Evolutionary conservation across 2,888 invertebrate genomes (phyloP).

Genomic region (Onthophagus sagittarius): DNA sequence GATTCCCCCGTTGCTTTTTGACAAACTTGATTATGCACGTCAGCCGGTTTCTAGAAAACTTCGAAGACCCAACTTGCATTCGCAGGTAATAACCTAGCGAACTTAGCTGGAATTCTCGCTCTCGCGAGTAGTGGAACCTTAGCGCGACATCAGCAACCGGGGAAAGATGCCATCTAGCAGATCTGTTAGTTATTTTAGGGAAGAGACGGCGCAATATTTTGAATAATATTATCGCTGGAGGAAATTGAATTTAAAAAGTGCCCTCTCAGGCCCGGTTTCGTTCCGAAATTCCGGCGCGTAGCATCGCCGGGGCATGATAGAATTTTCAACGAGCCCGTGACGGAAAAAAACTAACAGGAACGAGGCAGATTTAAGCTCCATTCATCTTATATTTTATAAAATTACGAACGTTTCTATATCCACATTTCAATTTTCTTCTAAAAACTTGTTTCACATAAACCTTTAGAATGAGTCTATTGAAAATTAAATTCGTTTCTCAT

Average conservation of each 20-base stretch:
- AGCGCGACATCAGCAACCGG: not conserved
- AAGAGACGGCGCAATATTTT: not conserved
- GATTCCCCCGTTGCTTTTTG: not conserved
- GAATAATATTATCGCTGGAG: not conserved
- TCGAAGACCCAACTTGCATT: not conserved
- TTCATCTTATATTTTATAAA: not conserved
- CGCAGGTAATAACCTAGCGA: not conserved
- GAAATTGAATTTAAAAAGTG: not conserved
- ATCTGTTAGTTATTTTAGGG: not conserved
- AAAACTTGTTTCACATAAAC: too few relatives aligned
- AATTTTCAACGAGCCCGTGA: not conserved
- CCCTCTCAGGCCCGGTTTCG: not conserved
- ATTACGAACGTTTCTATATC: too few relatives aligned
- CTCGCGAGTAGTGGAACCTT: not conserved
- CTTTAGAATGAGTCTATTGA: too few relatives aligned
- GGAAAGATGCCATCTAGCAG: not conserved
- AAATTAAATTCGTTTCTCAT: too few relatives aligned
- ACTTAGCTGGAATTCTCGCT: not conserved
- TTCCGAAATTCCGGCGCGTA: not conserved
- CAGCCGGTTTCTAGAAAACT: not conserved
- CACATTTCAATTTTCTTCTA: too few relatives aligned
- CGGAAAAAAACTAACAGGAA: not conserved
- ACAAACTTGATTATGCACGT: not conserved
- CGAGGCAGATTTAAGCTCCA: not conserved
- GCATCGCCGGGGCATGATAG: not conserved